Evolutionary conservation across 2,797 vertebrate genomes (phyloP), one percentile per base, ranked within the genome.

Genomic region (Spheniscus humboldti): DNA sequence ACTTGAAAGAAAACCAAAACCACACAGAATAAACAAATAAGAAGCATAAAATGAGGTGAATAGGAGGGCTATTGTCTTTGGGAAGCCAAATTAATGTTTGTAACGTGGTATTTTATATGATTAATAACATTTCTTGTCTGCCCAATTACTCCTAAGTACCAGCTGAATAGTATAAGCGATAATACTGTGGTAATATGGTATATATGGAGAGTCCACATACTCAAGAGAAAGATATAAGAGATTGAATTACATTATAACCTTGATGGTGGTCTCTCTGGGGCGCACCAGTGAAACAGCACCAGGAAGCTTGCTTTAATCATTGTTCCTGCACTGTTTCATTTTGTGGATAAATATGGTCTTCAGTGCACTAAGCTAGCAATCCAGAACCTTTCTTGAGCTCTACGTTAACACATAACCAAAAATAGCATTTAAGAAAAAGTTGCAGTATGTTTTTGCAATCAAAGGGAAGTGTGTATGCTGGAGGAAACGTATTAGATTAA

Each of bases 41-140:
- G 52, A n/a, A 69, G 43, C 7, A 37, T 64, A 33, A 75, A 87
- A 30, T 43, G 23, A 67, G n/a, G 19, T 41, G 19, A 50, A 59
- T 7, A 30, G 41, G 13, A 86, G 31, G 30, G 12, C 3, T 20
- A 31, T 27, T 5, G 4, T 55, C 63, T 85, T 85, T 7, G 12
- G 47, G 37, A 48, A 91, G 39, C 6, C 39, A 30, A 60, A 45
- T 24, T 43, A 24, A 24, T 13, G 43, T 79, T 84, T 74, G 55
- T 50, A 28, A 55, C 0, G 0, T n/a, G 11, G 8, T 62, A 62
- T 71, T 23, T 73, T 55, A 0, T 63, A 8, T 57, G 30, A 52
- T 68, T 67, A 79, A 41, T 60, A 56, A 57, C 4, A 6, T 27
- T 33, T 63, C 7, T 82, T 91, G 2, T 33, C 50, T 69, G 33